Evolutionary conservation across 2,888 invertebrate species (phyloP).

Genomic region (Cheiracanthium punctorium): DNA sequence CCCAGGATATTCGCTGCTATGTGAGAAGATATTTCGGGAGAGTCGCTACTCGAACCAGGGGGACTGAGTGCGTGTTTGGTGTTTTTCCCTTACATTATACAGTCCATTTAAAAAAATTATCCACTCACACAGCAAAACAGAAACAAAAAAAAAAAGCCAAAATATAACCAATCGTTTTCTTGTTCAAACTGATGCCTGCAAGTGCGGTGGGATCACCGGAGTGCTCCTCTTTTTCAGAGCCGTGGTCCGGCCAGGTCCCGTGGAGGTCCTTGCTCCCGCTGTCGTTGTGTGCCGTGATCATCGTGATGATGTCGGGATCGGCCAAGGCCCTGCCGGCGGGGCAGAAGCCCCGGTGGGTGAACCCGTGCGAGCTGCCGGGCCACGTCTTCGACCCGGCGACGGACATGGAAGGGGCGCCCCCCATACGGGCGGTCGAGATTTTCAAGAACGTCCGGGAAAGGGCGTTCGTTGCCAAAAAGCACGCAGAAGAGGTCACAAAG

Average conservation of each 20-base stretch:
- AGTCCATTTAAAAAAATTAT: too few relatives aligned
- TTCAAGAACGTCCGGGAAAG: slow-evolving; percentile 28
- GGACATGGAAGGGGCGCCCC: slow-evolving; percentile 61
- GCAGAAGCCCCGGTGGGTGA: slow-evolving; percentile 61
- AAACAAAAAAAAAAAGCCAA: too few relatives aligned
- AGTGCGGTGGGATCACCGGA: slow-evolving; percentile 9
- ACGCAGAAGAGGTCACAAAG: slow-evolving; percentile 44
- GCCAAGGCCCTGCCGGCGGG: slow-evolving; percentile 18
- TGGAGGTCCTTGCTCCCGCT: background rate
- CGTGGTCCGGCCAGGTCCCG: background rate
- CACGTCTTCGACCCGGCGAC: slow-evolving; percentile 61
- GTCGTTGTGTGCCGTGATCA: background rate
- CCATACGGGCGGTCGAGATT: slow-evolving; percentile 34
- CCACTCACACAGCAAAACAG: too few relatives aligned
- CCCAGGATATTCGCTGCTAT: background rate
- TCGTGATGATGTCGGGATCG: background rate
- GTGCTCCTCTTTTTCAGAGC: slow-evolving; percentile 20
- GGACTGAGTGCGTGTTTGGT: too few relatives aligned
- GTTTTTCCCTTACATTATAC: too few relatives aligned
- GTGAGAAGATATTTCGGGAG: background rate
- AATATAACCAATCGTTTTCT: background rate
- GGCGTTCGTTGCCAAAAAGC: slow-evolving; percentile 50
- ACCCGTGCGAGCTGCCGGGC: slow-evolving; percentile 69
- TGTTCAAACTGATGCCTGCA: slow-evolving; percentile 44
- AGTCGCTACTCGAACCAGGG: too few relatives aligned